Conservation (phyloP, 2,113 vertebrate genomes). For the Carlito syrichta region DNA sequence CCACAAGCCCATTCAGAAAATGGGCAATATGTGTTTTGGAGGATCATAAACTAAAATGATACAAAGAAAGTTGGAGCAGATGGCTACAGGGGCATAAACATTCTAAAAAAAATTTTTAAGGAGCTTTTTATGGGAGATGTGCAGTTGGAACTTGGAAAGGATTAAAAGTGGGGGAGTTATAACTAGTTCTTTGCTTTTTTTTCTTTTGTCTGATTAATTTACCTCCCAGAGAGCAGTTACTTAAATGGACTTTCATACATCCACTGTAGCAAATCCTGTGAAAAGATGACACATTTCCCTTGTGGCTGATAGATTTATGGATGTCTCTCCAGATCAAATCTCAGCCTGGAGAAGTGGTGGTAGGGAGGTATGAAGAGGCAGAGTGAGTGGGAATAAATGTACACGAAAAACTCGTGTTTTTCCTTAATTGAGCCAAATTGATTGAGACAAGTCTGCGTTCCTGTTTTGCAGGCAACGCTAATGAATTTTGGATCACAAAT, state of each 20-base stretch:
- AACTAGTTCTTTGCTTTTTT: constrained; percentile 42
- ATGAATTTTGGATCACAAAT: not conserved
- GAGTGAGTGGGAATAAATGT: not conserved
- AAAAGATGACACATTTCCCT: constrained; percentile 31
- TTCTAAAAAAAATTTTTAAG: constrained; percentile 35
- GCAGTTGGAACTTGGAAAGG: constrained; percentile 43
- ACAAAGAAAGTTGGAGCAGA: constrained; percentile 52
- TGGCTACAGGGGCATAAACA: constrained; percentile 60
- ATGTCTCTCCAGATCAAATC: constrained; percentile 38
- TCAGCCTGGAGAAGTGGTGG: not conserved
- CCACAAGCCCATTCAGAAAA: constrained; percentile 59
- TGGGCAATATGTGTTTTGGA: not conserved
- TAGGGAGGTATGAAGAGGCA: too few relatives aligned
- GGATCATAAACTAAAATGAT: constrained; percentile 58
- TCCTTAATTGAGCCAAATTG: not conserved
- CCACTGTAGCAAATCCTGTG: constrained; percentile 38
- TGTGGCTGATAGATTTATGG: constrained; percentile 54
- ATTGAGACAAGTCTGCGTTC: not conserved
- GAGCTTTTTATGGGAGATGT: constrained; percentile 55
- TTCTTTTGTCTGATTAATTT: constrained; percentile 58
- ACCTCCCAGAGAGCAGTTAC: constrained; percentile 65
- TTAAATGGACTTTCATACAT: constrained; percentile 54
- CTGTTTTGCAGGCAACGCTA: not conserved
- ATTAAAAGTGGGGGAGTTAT: constrained; percentile 42
- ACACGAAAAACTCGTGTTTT: not conserved